Base-by-base conservation (phyloP, 2,888 invertebrate species). In the Harpalus rufipes region DNA sequence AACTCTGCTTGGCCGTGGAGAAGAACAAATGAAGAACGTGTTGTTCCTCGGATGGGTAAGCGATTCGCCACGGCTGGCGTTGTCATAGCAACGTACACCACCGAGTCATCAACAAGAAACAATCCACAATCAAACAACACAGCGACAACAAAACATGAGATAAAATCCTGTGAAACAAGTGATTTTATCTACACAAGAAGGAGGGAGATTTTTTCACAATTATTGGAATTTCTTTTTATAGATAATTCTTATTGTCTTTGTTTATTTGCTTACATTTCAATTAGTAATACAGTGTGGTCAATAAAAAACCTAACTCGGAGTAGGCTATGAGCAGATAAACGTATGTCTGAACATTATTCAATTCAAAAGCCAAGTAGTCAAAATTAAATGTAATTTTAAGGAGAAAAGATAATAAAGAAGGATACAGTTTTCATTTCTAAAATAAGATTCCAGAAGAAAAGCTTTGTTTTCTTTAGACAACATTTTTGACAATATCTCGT, bases 1-100 rank as follows among this genome's bases (percentile, higher is more conserved):
- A 51, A 51, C 44, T 51, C 44, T 51, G 59, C 14, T 59, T 59
- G 59, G 59, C 18, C 18, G 59, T 59, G 59, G 14, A 14, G 16
- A 59, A 59, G 59, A 59, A 65, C 39, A 68, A 68, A n/a, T 39
- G 68, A 68, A 68, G 68, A 68, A 68, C 68, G 39, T 68, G 68
- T 68, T 68, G 68, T 25, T 68, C 68, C 68, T 25, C 68, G 68
- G 68, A 68, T 68, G 68, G 68, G 25, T 68, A 68, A 68, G 68
- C 68, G 68, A 68, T 68, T 68, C 39, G 12, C 39, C 14, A 68
- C 68, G 39, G 39, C n/a, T 12, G 25, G 39, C 68, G 68, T 68
- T 68, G 68, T 68, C 68, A 68, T 68, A 68, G 68, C 68, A 68
- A 68, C 68, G 39, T 16, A 14, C 18, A 59, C 59, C 59, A 14